Evolutionary conservation across 2,888 invertebrate species (phyloP).

Genomic region (Cynaeus angustus): DNA sequence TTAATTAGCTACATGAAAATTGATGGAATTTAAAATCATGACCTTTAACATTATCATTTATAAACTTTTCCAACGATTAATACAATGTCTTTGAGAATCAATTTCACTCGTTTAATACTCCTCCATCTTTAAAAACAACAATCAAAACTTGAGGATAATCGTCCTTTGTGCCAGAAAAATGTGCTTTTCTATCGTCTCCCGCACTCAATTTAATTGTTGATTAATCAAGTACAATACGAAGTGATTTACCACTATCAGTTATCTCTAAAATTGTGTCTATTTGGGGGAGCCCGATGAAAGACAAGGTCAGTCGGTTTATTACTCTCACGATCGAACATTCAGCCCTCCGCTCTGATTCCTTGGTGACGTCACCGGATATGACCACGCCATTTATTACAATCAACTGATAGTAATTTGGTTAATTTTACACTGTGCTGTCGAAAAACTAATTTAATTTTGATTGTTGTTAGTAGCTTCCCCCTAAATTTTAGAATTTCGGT

Average conservation of each 20-base stretch:
- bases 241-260: conserved; percentile 9
- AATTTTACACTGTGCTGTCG: conserved; percentile 23
- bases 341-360: conserved; percentile 43
- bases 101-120: no score
- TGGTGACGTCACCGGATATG: conserved; percentile 44
- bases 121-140: no score
- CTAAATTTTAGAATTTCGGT: conserved; percentile 11
- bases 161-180: not conserved
- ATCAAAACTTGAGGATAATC: no score
- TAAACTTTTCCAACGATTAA: no score
- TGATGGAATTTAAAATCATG: no score
- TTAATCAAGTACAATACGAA: not conserved
- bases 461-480: conserved; percentile 6
- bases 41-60: no score
- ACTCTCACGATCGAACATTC: conserved; percentile 39
- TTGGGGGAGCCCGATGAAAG: conserved; percentile 17
- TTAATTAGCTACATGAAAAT: no score
- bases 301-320: conserved; percentile 46
- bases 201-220: not conserved
- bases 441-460: conserved; percentile 30
- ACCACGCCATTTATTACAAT: conserved; percentile 40
- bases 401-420: conserved; percentile 22
- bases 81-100: no score
- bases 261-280: conserved; percentile 27
- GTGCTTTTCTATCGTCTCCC: not conserved